These are phyloP conservation scores for Halcyon badia DNA, from an alignment of 2,797 vertebrate species.

Conservation along the genomic window DNA sequence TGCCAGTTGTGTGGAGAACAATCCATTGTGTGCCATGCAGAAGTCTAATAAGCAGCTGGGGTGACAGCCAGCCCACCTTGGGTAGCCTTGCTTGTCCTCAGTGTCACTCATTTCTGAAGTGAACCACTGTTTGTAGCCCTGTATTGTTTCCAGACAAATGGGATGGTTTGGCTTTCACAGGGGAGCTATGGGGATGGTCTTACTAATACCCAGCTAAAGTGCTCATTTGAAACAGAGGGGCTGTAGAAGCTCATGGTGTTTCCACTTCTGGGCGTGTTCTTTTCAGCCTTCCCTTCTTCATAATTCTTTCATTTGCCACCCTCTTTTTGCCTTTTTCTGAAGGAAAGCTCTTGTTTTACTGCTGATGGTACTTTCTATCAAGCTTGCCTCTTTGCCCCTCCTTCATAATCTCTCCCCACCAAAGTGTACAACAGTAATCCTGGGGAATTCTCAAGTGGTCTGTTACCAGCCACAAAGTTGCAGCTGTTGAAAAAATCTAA, in stretches of 20 bases:
- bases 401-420: not conserved
- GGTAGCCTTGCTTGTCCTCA: not conserved
- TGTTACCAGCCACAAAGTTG: conserved; percentile 54
- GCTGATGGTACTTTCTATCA: not conserved
- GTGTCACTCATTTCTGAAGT: not conserved
- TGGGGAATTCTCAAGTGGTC: conserved; percentile 16
- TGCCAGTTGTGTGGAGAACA: not conserved
- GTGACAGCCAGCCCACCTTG: not conserved
- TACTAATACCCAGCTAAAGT: not conserved
- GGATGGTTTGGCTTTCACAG: not conserved
- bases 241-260: not conserved
- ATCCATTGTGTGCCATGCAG: not conserved
- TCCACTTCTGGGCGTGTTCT: not conserved
- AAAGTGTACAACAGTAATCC: not conserved
- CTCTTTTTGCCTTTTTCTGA: not conserved
- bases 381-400: not conserved
- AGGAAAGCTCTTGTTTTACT: not conserved
- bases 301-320: not conserved
- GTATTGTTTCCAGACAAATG: not conserved
- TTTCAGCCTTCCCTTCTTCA: not conserved
- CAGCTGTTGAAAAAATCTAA: conserved; percentile 54
- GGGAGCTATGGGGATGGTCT: not conserved
- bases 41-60: not conserved
- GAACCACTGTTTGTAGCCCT: not conserved
- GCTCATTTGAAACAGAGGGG: not conserved